phyloP scores from a whole-genome alignment of 2,888 invertebrate genomes.

The Hirtodrosophila duncani region DNA sequence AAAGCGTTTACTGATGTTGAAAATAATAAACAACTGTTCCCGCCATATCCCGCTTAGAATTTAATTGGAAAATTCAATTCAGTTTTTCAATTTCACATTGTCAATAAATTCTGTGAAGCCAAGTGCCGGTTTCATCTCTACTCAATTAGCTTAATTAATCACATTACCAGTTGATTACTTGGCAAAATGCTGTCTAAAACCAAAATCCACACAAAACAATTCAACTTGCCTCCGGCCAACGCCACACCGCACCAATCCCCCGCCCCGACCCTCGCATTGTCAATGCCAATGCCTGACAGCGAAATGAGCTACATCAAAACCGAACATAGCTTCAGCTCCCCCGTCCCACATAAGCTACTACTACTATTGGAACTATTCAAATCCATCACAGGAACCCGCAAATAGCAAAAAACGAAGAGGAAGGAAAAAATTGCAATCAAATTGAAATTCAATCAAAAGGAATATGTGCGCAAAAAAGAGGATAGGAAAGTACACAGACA shows the following conservation, averaged over 20 bases:
- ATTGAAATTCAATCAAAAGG: slow-evolving; percentile 64
- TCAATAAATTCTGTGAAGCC: no score
- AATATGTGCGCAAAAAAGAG: slow-evolving; percentile 32
- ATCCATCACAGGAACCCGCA: slow-evolving; percentile 21
- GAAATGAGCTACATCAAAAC: slow-evolving; percentile 41
- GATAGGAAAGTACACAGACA: slow-evolving; percentile 44
- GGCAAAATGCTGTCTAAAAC: neutral
- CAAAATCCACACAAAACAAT: slow-evolving; percentile 4
- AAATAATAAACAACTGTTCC: no score
- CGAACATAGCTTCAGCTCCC: no score
- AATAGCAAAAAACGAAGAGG: neutral
- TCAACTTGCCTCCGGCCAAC: neutral
- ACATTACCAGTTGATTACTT: slow-evolving; percentile 3
- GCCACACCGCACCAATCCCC: neutral
- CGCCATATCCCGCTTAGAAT: no score
- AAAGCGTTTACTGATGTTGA: no score
- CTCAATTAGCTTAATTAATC: slow-evolving; percentile 16
- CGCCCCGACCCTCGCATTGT: neutral
- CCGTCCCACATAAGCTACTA: no score
- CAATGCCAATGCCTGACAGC: slow-evolving; percentile 9
- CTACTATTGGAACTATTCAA: slow-evolving; percentile 39
- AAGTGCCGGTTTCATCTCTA: no score
- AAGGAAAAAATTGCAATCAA: slow-evolving; percentile 51
- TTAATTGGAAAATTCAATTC: no score
- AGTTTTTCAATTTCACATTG: no score